Percentiles rank a stretch among this genome's conserved stretches.
phyloP scores from a whole-genome alignment of 2,797 vertebrate species.

The Clarias platycephalus region DNA sequence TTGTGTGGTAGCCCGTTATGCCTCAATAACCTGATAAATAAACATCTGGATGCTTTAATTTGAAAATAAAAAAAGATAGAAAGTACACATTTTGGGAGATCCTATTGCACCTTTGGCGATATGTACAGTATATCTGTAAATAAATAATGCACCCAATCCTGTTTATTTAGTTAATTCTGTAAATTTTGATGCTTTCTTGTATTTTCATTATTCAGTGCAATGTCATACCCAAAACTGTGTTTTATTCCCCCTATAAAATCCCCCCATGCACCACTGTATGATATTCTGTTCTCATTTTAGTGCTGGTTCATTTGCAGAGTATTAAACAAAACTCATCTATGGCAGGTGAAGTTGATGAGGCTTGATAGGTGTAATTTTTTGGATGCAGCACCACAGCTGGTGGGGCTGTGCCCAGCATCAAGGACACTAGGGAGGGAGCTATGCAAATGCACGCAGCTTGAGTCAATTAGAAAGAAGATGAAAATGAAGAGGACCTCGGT shows the following conservation, averaged over 20 bases:
- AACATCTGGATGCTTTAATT: neutral
- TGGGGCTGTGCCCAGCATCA: slow-evolving; percentile 51
- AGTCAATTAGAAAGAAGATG: slow-evolving; percentile 58
- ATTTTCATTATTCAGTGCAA: neutral
- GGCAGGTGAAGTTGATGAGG: slow-evolving; percentile 70
- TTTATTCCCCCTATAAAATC: neutral
- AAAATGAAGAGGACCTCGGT: slow-evolving; percentile 54
- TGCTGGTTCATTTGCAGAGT: slow-evolving; percentile 66
- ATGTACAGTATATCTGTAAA: neutral
- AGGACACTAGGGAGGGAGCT: slow-evolving; percentile 53
- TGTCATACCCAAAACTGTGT: neutral
- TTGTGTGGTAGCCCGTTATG: neutral
- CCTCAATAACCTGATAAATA: neutral
- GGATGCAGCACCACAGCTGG: slow-evolving; percentile 57
- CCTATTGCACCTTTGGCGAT: no score
- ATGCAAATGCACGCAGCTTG: slow-evolving; percentile 59
- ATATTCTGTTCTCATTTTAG: slow-evolving; percentile 61
- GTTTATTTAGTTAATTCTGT: neutral
- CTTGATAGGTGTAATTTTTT: slow-evolving; percentile 68
- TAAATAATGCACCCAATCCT: neutral
- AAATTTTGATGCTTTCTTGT: neutral
- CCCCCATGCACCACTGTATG: slow-evolving; percentile 17
- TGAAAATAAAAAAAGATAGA: neutral
- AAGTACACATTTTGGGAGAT: neutral
- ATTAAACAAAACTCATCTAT: slow-evolving; percentile 72